Percentiles rank a stretch among this genome's conserved stretches.
Conservation (phyloP, 2,113 vertebrate species). For the Phodopus roborovskii region DNA sequence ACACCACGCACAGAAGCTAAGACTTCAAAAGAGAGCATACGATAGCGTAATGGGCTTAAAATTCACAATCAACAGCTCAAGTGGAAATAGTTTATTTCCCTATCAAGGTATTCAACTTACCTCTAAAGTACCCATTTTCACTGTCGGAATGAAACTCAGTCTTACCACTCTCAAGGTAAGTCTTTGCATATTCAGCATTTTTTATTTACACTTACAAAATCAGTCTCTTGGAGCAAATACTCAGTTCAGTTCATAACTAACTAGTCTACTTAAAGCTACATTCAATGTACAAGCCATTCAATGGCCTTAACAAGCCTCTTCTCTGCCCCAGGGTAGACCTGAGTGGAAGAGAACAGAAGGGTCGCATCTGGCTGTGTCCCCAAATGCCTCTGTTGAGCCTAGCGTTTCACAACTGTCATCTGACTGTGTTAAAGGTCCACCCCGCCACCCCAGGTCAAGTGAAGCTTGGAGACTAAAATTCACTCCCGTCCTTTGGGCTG, state of each 20-base stretch:
- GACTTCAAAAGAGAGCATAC: background rate
- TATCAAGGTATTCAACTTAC: conserved; percentile 3
- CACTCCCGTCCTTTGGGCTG: background rate
- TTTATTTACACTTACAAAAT: background rate
- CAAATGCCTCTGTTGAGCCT: background rate
- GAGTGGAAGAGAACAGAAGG: background rate
- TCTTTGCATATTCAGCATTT: background rate
- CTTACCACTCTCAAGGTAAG: background rate
- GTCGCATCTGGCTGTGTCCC: background rate
- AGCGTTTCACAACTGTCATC: background rate
- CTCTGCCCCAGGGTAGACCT: background rate
- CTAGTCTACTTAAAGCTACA: background rate
- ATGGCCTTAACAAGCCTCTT: background rate
- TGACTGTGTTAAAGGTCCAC: background rate
- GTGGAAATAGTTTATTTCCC: conserved; percentile 49
- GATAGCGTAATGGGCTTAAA: background rate
- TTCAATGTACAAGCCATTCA: background rate
- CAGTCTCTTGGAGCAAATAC: conserved; percentile 14
- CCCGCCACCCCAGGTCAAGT: background rate
- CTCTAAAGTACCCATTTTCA: conserved; percentile 7
- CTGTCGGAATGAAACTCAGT: background rate
- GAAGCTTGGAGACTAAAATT: background rate
- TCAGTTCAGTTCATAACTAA: background rate
- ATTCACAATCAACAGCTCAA: background rate
- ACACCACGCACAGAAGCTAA: background rate